phyloP scores from a whole-genome alignment of 2,797 vertebrate genomes.

The Microctenopoma stevenorrisi region DNA sequence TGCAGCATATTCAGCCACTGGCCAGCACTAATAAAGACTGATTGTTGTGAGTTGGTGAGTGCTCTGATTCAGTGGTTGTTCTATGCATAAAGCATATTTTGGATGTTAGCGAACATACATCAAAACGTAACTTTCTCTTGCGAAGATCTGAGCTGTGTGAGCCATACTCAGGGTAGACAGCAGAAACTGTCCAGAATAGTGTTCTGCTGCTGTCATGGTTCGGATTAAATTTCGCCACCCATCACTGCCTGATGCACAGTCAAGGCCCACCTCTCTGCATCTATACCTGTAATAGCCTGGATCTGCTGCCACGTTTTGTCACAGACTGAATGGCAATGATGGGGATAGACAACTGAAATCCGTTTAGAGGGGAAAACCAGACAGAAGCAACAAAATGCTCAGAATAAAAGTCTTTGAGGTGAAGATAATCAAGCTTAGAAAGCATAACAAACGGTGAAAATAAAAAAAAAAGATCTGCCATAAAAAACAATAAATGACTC shows the following conservation, averaged over 20 bases:
- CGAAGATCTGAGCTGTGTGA: background rate
- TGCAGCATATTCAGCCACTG: background rate
- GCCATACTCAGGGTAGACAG: background rate
- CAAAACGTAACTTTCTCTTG: background rate
- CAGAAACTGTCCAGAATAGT: background rate
- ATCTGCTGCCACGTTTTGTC: slow-evolving; percentile 8
- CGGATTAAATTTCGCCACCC: background rate
- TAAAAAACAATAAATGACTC: background rate
- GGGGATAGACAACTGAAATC: slow-evolving; percentile 10
- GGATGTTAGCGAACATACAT: background rate
- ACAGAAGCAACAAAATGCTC: slow-evolving; percentile 2
- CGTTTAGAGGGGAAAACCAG: background rate
- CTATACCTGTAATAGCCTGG: background rate
- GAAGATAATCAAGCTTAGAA: background rate
- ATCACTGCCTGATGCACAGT: background rate
- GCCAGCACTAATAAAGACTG: background rate
- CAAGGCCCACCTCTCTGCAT: background rate
- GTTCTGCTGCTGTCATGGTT: slow-evolving; percentile 2
- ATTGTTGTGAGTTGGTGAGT: background rate
- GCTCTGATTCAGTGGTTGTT: background rate
- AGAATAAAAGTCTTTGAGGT: background rate
- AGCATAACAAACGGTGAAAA: background rate
- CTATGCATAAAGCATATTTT: background rate
- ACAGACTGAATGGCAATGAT: slow-evolving; percentile 1
- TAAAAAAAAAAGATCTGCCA: background rate